Evolutionary conservation across 2,888 invertebrate genomes (phyloP).

Genomic region (Microplitis deprimator): DNA sequence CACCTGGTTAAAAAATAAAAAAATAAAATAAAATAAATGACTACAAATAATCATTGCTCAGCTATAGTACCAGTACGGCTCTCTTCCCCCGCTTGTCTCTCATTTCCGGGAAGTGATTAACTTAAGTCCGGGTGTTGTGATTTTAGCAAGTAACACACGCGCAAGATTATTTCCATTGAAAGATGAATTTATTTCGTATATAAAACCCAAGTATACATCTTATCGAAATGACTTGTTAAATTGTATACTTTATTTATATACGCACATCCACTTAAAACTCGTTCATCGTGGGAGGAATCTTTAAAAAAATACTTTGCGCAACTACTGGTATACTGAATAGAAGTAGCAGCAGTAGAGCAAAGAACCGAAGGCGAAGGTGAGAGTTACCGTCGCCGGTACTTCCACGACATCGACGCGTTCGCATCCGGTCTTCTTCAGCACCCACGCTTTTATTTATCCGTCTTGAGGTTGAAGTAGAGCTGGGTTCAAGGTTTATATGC

Average conservation of each 20-base stretch:
- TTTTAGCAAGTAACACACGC: slow-evolving; percentile 22
- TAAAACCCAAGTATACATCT: background rate
- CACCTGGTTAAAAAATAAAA: slow-evolving; percentile 49
- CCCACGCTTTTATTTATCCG: slow-evolving; percentile 30
- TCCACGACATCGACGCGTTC: slow-evolving; percentile 41
- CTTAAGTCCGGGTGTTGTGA: slow-evolving; percentile 33
- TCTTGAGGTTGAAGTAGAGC: slow-evolving; percentile 7
- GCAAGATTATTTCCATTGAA: slow-evolving; percentile 33
- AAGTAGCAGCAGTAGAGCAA: background rate
- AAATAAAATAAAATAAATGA: slow-evolving; percentile 29
- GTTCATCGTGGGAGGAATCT: slow-evolving; percentile 43
- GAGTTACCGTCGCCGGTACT: slow-evolving; percentile 20
- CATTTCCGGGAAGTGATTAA: slow-evolving; percentile 51
- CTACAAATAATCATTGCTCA: slow-evolving; percentile 20
- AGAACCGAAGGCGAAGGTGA: slow-evolving; percentile 27
- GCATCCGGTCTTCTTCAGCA: slow-evolving; percentile 42
- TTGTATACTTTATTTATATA: slow-evolving; percentile 6
- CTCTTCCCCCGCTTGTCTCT: slow-evolving; percentile 15
- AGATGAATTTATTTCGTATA: background rate
- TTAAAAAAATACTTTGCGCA: background rate
- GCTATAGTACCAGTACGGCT: background rate
- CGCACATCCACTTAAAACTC: slow-evolving; percentile 15
- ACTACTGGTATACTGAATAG: slow-evolving; percentile 16
- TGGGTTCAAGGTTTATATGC: slow-evolving; percentile 34
- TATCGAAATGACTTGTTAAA: slow-evolving; percentile 7